Percentiles rank a stretch among this genome's conserved stretches.
phyloP scores from a whole-genome alignment of 2,888 invertebrate genomes.

The Selenia dentaria region DNA sequence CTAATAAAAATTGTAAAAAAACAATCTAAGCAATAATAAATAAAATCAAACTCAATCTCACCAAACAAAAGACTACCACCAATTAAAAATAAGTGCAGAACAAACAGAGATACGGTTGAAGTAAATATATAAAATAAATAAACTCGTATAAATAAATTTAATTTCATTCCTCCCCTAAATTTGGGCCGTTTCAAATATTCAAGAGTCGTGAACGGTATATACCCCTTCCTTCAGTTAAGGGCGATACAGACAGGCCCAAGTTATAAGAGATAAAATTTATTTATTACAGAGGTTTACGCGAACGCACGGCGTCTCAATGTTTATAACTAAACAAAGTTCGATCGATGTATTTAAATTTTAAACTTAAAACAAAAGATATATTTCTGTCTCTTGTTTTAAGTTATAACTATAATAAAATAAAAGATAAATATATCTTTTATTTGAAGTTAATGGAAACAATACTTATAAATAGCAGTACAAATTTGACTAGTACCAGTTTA shows the following conservation, averaged over 20 bases:
- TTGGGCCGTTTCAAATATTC: constrained; percentile 81
- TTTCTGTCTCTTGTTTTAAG: too few species aligned
- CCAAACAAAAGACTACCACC: constrained; percentile 42
- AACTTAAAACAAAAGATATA: too few species aligned
- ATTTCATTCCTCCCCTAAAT: constrained; percentile 78
- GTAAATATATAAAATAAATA: constrained; percentile 63
- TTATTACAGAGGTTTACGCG: too few species aligned
- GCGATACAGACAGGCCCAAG: constrained; percentile 58
- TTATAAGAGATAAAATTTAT: not conserved
- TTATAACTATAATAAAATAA: too few species aligned
- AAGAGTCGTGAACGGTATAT: constrained; percentile 80
- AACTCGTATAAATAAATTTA: constrained; percentile 81
- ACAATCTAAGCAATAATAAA: not conserved
- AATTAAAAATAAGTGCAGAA: constrained; percentile 52
- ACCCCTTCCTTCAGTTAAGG: constrained; percentile 77
- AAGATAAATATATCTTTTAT: too few species aligned
- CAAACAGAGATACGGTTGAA: constrained; percentile 52
- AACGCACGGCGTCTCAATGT: too few species aligned
- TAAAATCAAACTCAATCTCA: constrained; percentile 22
- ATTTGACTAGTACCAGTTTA: too few species aligned
- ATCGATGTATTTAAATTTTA: too few species aligned
- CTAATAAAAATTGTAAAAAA: constrained; percentile 10
- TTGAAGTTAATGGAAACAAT: too few species aligned
- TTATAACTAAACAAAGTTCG: too few species aligned
- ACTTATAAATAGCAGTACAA: too few species aligned